Evolutionary conservation across 2,113 vertebrate genomes (phyloP).

Genomic region (Chiloscyllium plagiosum): DNA sequence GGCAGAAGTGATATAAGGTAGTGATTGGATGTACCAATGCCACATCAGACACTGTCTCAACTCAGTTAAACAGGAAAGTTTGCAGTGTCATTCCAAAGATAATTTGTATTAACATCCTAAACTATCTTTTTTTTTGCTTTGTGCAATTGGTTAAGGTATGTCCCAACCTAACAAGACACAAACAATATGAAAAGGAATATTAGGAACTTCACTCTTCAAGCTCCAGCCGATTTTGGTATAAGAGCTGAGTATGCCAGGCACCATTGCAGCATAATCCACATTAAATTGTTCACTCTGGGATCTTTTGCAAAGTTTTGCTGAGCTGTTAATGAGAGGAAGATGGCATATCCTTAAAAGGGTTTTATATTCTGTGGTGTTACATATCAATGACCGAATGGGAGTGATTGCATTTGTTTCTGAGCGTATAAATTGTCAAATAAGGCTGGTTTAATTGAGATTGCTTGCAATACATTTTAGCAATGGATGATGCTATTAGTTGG

Average conservation of each 20-base stretch:
- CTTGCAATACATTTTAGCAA: neutral
- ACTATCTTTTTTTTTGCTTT: neutral
- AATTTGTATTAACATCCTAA: neutral
- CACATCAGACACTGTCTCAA: neutral
- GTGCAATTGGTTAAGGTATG: neutral
- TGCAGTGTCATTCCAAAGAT: neutral
- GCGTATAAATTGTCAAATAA: neutral
- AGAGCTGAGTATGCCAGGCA: neutral
- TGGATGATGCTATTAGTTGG: neutral
- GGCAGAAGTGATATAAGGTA: neutral
- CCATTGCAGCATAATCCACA: neutral
- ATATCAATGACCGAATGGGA: neutral
- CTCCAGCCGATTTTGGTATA: neutral
- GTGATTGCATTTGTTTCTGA: neutral
- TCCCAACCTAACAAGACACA: neutral
- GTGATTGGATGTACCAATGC: neutral
- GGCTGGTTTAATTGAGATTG: neutral
- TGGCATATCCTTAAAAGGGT: neutral
- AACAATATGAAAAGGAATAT: neutral
- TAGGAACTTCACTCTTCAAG: neutral
- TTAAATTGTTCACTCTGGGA: neutral
- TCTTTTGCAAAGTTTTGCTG: neutral
- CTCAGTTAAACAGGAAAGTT: neutral
- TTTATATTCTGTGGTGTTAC: neutral
- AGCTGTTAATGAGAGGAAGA: neutral